Base-by-base conservation (phyloP, 1,140 invertebrate species). In the Leptinotarsa defecta region DNA sequence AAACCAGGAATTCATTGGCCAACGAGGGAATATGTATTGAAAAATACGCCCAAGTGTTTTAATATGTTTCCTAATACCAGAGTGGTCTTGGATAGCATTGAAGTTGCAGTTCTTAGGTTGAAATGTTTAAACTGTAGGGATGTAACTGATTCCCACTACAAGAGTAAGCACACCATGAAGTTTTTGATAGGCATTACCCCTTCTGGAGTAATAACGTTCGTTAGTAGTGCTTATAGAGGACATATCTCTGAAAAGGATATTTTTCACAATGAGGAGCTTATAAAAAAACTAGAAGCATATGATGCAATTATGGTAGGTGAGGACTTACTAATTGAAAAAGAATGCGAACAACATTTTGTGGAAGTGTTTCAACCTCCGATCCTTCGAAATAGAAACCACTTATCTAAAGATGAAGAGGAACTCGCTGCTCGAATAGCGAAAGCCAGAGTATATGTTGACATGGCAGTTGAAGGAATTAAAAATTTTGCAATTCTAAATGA, bases 241-340 rank as follows among this genome's bases (percentile, higher is more conserved):
- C 22, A 78, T 43, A 62, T 71, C 11, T 78, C 81, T 48, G 83
- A 85, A 49, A 81, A 76, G 43, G 72, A 62, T 17, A 74, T 84
- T 48, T 78, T 81, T 48, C 57, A 78, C 71, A 67, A 78, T 63
- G 76, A 70, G 71, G 77, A 76, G n/a, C 74, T 80, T 61, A 62
- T 83, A 20, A 73, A 79, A 27, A 49, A 69, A 57, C 65, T 84
- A 17, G 64, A 78, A 65, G 76, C 77, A 3, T 77, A 73, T 68
- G 81, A 81, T 78, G 76, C 63, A 57, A 73, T 84, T 19, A 81
- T 84, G 81, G 79, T 78, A 22, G 81, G 83, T 69, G 68, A 77
- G 72, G 82, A 71, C 48, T 72, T 68, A 74, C 24, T 76, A 24
- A 72, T 76, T 43, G 69, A 76, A n/a, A 61, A 76, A 52, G 63